Evolutionary conservation across 2,113 vertebrate genomes (phyloP).

Genomic region (Crotalus helleri): DNA sequence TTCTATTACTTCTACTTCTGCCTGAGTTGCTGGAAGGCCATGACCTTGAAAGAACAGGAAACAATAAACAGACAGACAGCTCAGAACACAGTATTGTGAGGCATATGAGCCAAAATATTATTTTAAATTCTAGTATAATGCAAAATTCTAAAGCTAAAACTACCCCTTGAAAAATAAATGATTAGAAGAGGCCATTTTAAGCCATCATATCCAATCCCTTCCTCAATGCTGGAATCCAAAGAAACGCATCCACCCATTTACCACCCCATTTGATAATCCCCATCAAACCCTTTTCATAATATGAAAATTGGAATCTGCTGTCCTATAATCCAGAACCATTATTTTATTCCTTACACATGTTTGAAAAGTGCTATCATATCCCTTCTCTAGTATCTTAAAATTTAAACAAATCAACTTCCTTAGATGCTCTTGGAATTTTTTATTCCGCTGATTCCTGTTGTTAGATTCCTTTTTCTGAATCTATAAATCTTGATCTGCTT

Average conservation of each 20-base stretch:
- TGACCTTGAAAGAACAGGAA: constrained; percentile 69
- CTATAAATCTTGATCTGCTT: background rate
- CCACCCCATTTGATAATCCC: background rate
- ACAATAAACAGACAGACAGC: background rate
- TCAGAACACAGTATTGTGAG: background rate
- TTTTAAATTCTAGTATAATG: background rate
- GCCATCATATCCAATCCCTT: background rate
- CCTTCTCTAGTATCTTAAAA: background rate
- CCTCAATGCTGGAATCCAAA: background rate
- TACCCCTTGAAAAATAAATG: background rate
- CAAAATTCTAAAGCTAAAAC: background rate
- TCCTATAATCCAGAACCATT: background rate
- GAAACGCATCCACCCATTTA: background rate
- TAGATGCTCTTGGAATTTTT: background rate
- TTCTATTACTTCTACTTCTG: constrained; percentile 89
- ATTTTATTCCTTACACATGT: background rate
- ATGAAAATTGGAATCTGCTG: background rate
- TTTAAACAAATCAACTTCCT: background rate
- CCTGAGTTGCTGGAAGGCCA: constrained; percentile 87
- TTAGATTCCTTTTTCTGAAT: background rate
- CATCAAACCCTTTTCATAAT: background rate
- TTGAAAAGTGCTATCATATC: background rate
- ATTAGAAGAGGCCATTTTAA: background rate
- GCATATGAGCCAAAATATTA: background rate
- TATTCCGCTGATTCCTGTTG: background rate